These are phyloP conservation scores for Hirundichthys speculiger DNA, from an alignment of 2,113 vertebrate species.

Conservation along the genomic window DNA sequence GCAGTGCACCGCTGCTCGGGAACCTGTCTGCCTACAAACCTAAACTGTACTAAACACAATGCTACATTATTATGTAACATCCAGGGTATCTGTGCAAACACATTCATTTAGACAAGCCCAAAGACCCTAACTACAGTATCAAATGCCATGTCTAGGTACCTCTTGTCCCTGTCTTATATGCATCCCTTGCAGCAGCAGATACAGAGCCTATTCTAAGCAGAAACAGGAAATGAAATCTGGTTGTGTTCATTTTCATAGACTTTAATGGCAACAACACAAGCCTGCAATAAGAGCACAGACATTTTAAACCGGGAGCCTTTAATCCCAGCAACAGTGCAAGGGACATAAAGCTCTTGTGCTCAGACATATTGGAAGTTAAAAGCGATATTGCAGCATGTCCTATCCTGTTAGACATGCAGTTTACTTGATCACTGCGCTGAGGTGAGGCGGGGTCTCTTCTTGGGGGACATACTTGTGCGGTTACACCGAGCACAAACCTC, in stretches of 20 bases:
- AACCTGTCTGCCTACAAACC: conserved; percentile 6
- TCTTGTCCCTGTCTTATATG: conserved; percentile 21
- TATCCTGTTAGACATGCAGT: conserved; percentile 54
- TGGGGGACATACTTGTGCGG: conserved; percentile 43
- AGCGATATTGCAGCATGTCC: conserved; percentile 49
- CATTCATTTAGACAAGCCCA: background rate
- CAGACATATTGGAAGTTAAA: conserved; percentile 30
- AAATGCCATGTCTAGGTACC: conserved; percentile 1
- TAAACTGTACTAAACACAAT: background rate
- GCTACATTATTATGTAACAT: background rate
- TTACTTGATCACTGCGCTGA: conserved; percentile 6
- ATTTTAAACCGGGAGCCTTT: conserved; percentile 27
- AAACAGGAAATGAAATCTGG: conserved; percentile 63
- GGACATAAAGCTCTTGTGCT: conserved; percentile 10
- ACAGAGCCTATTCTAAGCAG: conserved; percentile 23
- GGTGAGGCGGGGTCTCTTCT: conserved; percentile 6
- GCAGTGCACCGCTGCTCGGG: conserved; percentile 20
- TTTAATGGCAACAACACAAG: conserved; percentile 22
- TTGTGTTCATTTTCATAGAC: conserved; percentile 44
- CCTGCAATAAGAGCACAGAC: conserved; percentile 32
- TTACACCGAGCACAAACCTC: conserved; percentile 35
- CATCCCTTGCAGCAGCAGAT: conserved; percentile 26
- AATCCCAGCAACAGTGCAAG: conserved; percentile 11
- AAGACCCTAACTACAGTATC: background rate
- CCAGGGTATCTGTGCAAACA: conserved; percentile 2